Evolutionary conservation across 1,140 invertebrate genomes (phyloP).

Genomic region (Pachypsylla venusta): DNA sequence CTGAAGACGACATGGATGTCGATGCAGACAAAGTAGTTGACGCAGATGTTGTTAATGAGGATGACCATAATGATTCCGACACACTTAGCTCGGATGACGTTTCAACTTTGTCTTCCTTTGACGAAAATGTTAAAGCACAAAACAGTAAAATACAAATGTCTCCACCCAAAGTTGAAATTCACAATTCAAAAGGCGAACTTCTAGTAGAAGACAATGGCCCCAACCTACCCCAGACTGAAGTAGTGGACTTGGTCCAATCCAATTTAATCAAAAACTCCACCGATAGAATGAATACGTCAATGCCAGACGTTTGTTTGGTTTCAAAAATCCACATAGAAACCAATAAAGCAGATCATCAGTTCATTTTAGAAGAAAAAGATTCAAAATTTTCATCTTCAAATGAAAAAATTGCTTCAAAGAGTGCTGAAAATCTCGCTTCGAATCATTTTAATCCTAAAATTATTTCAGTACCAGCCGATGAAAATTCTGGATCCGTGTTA

Average conservation of each 20-base stretch:
- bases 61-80: not conserved
- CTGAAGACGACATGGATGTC: constrained; percentile 28
- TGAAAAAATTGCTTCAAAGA: constrained; percentile 15
- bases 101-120: constrained; percentile 30
- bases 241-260: constrained; percentile 10
- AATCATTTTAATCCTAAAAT: constrained; percentile 19
- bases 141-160: constrained; percentile 9
- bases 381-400: constrained; percentile 17
- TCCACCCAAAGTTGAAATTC: constrained; percentile 44
- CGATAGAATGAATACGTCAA: constrained; percentile 19
- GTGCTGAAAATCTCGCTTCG: constrained; percentile 10
- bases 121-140: constrained; percentile 17
- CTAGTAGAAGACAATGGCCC: constrained; percentile 36
- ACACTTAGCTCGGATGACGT: constrained; percentile 1
- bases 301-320: constrained; percentile 22
- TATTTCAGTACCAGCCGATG: constrained; percentile 20
- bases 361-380: not conserved
- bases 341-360: not conserved
- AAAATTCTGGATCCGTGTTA: constrained; percentile 18
- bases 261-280: not conserved
- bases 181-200: constrained; percentile 45
- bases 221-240: constrained; percentile 20
- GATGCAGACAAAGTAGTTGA: constrained; percentile 27
- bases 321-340: constrained; percentile 9
- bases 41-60: constrained; percentile 5